These are phyloP conservation scores for Calyptomena viridis DNA, from an alignment of 2,113 vertebrate genomes.

Conservation along the genomic window DNA sequence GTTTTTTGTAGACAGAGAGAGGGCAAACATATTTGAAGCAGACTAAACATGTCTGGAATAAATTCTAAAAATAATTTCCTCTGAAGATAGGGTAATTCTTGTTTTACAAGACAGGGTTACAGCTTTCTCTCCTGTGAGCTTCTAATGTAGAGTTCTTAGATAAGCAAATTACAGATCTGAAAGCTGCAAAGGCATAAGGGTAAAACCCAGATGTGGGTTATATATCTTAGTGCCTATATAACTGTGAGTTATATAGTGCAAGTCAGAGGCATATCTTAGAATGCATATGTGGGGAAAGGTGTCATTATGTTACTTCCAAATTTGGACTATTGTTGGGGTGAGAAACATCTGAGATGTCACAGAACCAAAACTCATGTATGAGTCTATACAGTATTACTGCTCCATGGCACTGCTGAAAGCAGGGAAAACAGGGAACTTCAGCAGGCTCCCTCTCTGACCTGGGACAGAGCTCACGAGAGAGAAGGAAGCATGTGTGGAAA, in stretches of 20 bases:
- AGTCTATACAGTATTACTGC: background rate
- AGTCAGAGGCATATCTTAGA: background rate
- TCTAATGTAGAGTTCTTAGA: background rate
- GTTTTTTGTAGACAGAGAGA: conserved; percentile 5
- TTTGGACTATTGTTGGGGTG: background rate
- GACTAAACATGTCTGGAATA: conserved; percentile 46
- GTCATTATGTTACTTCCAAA: background rate
- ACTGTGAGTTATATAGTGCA: background rate
- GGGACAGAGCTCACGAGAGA: background rate
- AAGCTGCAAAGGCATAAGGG: background rate
- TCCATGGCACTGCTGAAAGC: background rate
- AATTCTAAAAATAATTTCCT: conserved; percentile 47
- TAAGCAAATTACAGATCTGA: background rate
- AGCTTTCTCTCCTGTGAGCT: background rate
- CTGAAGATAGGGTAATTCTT: conserved; percentile 29
- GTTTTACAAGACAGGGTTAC: background rate
- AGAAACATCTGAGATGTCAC: background rate
- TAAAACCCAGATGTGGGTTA: background rate
- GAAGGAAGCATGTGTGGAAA: background rate
- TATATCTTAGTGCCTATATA: background rate
- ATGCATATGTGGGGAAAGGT: background rate
- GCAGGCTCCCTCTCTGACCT: background rate
- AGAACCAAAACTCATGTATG: background rate
- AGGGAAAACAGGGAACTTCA: background rate
- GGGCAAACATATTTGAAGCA: conserved; percentile 14